A percentile compares a stretch with the other conserved stretches of the same genome.
Evolutionary conservation across 2,888 invertebrate genomes (phyloP).

Genomic region (Alviniconcha strummeri): DNA sequence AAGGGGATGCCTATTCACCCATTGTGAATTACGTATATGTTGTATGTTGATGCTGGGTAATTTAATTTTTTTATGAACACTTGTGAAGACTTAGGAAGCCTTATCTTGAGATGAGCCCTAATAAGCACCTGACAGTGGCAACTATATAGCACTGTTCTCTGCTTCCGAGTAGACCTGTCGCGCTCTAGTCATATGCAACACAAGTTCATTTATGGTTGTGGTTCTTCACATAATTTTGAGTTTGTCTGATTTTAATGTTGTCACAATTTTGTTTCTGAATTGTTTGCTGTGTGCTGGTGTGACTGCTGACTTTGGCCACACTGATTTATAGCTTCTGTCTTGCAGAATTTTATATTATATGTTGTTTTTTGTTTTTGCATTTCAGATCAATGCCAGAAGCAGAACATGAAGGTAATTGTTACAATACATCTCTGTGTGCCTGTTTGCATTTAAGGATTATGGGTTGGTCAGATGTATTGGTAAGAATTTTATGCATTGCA

Average conservation of each 20-base stretch:
- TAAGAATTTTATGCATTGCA: no score
- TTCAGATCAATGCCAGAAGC: slow-evolving; percentile 83
- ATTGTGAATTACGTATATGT: background rate
- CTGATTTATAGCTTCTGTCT: background rate
- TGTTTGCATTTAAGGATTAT: no score
- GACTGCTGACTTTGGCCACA: background rate
- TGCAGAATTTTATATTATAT: background rate
- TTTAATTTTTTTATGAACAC: no score
- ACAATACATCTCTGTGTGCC: no score
- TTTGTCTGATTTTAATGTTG: background rate
- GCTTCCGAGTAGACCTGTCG: no score
- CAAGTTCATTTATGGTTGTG: no score
- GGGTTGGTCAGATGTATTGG: no score
- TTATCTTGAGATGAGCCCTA: no score
- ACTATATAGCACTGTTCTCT: no score
- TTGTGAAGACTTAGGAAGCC: no score
- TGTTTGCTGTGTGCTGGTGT: background rate
- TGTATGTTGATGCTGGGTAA: background rate
- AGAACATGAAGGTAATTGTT: slow-evolving; percentile 84
- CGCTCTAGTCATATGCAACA: no score
- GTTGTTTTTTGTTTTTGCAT: slow-evolving; percentile 43
- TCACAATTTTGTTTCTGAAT: background rate
- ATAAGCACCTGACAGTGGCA: no score
- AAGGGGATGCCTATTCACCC: background rate
- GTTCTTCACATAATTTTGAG: background rate